These are phyloP conservation scores for Macrotrachela quadricornifera DNA, from an alignment of 1,140 invertebrate species.

Conservation along the genomic window DNA sequence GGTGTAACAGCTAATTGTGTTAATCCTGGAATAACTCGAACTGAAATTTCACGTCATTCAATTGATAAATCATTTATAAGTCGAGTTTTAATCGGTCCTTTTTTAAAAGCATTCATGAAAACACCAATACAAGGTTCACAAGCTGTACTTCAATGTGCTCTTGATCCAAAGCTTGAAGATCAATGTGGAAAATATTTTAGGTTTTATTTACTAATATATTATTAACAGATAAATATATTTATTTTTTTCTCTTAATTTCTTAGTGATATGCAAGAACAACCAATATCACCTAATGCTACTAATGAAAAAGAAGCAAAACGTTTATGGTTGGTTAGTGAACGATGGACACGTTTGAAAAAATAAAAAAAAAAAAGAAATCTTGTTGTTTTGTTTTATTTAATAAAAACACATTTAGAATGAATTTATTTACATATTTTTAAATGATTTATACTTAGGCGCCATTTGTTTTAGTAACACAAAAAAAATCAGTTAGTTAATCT, in stretches of 20 bases:
- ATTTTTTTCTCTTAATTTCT: no score
- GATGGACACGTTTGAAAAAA: slow-evolving; percentile 3
- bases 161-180: neutral
- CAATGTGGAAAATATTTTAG: slow-evolving; percentile 1
- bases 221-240: neutral
- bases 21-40: neutral
- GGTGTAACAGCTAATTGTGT: slow-evolving; percentile 4
- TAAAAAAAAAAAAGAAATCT: neutral
- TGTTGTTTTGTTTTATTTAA: no score
- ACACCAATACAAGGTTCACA: slow-evolving; percentile 5
- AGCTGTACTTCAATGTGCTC: neutral
- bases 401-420: no score
- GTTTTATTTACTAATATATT: neutral
- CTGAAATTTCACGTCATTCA: slow-evolving; percentile 1
- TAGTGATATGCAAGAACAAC: neutral
- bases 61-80: neutral
- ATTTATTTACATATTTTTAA: no score
- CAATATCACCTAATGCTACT: neutral
- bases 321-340: slow-evolving; percentile 4
- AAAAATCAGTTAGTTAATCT: no score
- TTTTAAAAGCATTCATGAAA: slow-evolving; percentile 5
- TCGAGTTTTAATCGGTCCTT: neutral
- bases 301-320: neutral
- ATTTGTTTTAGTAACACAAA: no score
- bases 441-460: no score